Conservation (phyloP, 2,113 vertebrate species). For the Salvelinus sp. region DNA sequence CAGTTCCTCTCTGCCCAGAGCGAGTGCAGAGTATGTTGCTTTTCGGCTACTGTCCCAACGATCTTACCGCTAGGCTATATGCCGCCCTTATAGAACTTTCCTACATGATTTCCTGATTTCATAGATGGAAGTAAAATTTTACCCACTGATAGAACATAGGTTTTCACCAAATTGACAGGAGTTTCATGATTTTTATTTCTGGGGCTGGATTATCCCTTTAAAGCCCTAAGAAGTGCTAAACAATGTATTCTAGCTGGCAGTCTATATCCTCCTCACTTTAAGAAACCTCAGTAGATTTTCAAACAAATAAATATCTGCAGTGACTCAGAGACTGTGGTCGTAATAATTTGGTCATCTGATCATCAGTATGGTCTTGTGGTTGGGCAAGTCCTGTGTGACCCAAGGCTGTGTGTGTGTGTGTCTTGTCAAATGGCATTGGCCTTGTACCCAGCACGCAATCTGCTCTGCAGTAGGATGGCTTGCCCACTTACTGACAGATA, state of each 20-base stretch:
- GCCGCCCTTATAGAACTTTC: too few species aligned
- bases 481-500: neutral
- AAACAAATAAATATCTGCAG: neutral
- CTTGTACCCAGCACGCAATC: neutral
- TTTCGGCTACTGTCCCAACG: too few species aligned
- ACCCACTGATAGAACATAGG: too few species aligned
- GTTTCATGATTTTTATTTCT: too few species aligned
- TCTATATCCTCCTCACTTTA: too few species aligned
- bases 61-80: too few species aligned
- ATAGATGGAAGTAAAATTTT: too few species aligned
- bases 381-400: neutral
- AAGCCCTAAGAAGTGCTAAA: neutral
- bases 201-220: constrained; percentile 15
- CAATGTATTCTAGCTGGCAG: constrained; percentile 6
- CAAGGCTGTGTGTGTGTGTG: constrained; percentile 9
- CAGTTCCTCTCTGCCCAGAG: too few species aligned
- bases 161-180: too few species aligned
- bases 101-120: too few species aligned
- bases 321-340: neutral
- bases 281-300: neutral
- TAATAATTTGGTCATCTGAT: neutral
- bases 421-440: constrained; percentile 26
- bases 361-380: neutral
- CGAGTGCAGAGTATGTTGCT: too few species aligned
- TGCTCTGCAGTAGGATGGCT: neutral